Evolutionary conservation across 2,888 invertebrate species (phyloP).

Genomic region (Hypselothyrea guttata): DNA sequence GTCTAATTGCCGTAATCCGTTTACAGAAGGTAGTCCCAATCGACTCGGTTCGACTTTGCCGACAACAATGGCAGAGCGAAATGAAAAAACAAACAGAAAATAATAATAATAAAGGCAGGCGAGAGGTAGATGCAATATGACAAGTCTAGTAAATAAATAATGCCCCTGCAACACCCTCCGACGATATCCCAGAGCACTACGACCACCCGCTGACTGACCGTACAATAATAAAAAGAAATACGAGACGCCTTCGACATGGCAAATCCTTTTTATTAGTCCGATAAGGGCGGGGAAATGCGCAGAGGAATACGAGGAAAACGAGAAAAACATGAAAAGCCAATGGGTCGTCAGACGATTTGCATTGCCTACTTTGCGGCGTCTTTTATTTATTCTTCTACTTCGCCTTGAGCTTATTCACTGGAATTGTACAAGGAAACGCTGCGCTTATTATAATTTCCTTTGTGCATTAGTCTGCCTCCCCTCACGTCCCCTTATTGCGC

Average conservation of each 20-base stretch:
- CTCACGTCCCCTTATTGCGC: not conserved
- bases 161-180: conserved; percentile 19
- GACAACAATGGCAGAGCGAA: conserved; percentile 31
- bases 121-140: conserved; percentile 60
- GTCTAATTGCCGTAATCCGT: conserved; percentile 82
- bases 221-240: conserved; percentile 68
- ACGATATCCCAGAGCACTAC: conserved; percentile 9
- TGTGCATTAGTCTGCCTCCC: conserved; percentile 55
- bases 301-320: not conserved
- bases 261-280: conserved; percentile 75
- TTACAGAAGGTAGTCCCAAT: conserved; percentile 73
- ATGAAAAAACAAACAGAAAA: conserved; percentile 37
- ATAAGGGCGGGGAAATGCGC: conserved; percentile 45
- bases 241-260: conserved; percentile 60
- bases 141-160: conserved; percentile 64
- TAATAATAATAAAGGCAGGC: conserved; percentile 16
- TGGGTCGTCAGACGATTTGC: conserved; percentile 58
- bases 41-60: conserved; percentile 45
- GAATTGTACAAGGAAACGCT: conserved; percentile 57
- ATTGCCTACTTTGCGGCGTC: conserved; percentile 72
- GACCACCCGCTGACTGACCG: conserved; percentile 48
- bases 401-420: conserved; percentile 27
- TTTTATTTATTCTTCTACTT: conserved; percentile 26
- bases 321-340: conserved; percentile 44
- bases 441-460: conserved; percentile 71